Evolutionary conservation across 2,888 invertebrate species (phyloP).

Genomic region (Conomelus anceps): DNA sequence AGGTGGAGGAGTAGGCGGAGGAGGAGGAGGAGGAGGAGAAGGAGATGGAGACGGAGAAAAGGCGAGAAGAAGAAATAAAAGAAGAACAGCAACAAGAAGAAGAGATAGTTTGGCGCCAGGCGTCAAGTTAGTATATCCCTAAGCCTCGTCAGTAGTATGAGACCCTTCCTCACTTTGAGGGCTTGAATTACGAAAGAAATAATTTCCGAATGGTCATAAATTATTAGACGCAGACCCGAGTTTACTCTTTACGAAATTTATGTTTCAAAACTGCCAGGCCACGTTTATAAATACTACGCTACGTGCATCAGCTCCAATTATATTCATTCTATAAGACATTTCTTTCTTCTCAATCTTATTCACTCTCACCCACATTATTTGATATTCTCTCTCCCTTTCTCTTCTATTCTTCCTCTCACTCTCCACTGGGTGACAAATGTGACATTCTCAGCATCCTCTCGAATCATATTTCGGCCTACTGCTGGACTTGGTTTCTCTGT

Average conservation of each 20-base stretch:
- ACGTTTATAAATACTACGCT: background rate
- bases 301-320: background rate
- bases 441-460: background rate
- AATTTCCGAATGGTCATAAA: background rate
- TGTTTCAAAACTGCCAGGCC: background rate
- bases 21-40: too few species aligned
- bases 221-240: background rate
- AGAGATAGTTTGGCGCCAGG: background rate
- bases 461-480: background rate
- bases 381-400: too few species aligned
- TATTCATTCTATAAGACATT: background rate
- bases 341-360: background rate
- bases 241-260: background rate
- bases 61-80: background rate
- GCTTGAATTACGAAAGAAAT: background rate
- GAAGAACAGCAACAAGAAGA: background rate
- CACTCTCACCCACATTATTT: background rate
- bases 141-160: background rate
- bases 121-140: background rate
- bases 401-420: background rate
- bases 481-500: background rate
- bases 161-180: background rate
- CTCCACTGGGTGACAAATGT: background rate
- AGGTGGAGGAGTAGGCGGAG: too few species aligned
- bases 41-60: background rate